These are phyloP conservation scores for Epinephelus cyanopodus DNA, from an alignment of 2,113 vertebrate genomes.

Conservation along the genomic window DNA sequence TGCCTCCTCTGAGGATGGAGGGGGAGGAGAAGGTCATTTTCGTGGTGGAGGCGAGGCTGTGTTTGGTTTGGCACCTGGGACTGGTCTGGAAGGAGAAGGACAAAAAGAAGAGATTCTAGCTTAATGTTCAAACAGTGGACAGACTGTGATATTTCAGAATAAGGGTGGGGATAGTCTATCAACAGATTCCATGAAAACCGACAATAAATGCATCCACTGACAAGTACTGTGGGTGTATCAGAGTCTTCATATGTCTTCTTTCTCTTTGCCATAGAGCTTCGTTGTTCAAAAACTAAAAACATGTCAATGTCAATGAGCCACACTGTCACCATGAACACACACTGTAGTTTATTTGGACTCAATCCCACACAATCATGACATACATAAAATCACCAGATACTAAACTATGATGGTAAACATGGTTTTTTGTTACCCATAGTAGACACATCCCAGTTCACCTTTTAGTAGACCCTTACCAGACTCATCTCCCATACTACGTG, in stretches of 20 bases:
- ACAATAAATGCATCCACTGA: no score
- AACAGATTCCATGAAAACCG: no score
- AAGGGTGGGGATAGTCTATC: no score
- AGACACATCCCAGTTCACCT: no score
- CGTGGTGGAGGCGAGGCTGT: conserved; percentile 79
- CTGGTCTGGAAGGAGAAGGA: conserved; percentile 68
- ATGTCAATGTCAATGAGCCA: not conserved
- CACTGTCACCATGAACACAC: not conserved
- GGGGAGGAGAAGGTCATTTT: conserved; percentile 83
- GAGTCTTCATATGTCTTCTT: not conserved
- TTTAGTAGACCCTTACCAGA: no score
- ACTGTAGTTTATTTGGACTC: not conserved
- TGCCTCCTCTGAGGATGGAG: conserved; percentile 34
- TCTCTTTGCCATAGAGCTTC: not conserved
- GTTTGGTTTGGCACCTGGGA: conserved; percentile 86
- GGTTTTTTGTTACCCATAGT: not conserved
- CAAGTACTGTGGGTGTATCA: not conserved
- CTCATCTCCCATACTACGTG: no score
- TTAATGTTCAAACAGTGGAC: not conserved
- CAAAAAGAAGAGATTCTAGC: conserved; percentile 17
- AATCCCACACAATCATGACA: not conserved
- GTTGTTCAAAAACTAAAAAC: not conserved
- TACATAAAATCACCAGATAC: not conserved
- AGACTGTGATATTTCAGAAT: conserved; percentile 7
- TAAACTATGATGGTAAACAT: no score